Evolutionary conservation across 2,797 vertebrate species (phyloP).

Genomic region (Sparus aurata): DNA sequence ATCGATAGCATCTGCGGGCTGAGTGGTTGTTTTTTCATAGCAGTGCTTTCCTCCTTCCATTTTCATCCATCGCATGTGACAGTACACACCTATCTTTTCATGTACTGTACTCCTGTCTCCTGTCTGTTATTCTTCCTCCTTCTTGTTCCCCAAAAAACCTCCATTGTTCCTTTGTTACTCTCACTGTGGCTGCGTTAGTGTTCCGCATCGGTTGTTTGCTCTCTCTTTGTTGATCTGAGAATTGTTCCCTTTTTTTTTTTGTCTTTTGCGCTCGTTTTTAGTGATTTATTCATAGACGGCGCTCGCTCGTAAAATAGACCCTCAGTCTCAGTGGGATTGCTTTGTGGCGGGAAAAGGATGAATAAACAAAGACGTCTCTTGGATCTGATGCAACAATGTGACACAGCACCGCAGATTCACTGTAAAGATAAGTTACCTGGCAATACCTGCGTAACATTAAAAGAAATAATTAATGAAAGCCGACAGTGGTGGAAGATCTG

Average conservation of each 20-base stretch:
- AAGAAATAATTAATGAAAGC: background rate
- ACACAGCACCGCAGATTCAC: constrained; percentile 19
- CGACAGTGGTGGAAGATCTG: background rate
- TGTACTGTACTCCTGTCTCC: background rate
- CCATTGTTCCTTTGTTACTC: background rate
- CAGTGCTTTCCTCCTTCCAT: background rate
- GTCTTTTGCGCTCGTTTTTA: constrained; percentile 35
- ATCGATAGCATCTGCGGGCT: background rate
- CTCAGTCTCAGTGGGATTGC: constrained; percentile 28
- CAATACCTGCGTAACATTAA: background rate
- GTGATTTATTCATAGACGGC: constrained; percentile 62
- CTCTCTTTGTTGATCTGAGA: constrained; percentile 34
- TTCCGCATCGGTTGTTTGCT: constrained; percentile 33
- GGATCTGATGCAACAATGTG: constrained; percentile 51
- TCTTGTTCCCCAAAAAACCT: constrained; percentile 8
- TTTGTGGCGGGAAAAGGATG: constrained; percentile 11
- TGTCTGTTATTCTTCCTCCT: background rate
- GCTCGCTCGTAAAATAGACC: constrained; percentile 39
- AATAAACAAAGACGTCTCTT: constrained; percentile 49
- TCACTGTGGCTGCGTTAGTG: constrained; percentile 7
- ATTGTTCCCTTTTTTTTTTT: constrained; percentile 19
- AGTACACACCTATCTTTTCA: background rate
- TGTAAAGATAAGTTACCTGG: background rate
- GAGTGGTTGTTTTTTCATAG: background rate
- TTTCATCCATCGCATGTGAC: background rate